Base-by-base conservation (phyloP, 2,888 invertebrate species). In the Heliconius ismenius region DNA sequence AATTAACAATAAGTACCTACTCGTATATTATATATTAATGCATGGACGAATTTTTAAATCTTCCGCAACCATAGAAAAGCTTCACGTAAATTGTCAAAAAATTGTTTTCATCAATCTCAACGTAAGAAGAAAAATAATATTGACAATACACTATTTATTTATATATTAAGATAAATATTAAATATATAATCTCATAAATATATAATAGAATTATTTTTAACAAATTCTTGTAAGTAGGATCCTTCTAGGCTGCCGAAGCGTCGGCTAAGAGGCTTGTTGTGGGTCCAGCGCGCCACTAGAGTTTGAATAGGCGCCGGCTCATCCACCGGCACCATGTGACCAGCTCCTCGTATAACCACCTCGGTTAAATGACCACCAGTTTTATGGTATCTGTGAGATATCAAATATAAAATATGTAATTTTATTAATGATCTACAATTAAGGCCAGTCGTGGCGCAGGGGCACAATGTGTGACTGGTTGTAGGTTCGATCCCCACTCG, bases 241-340 rank as follows among this genome's bases (percentile, higher is more conserved):
- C 79, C 81, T 64, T 78, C 78, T 7, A 78, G 76, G 13, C 73
- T 43, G 15, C 78, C 81, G 89, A 90, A 81, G n/a, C 78, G 76
- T 0, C 36, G 26, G 73, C 84, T 83, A 32, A 90, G 84, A 0
- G 87, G 82, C 4, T 78, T 70, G 43, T 77, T 80, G 79, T 85
- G 88, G 3, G 95, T 95, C 91, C 96, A 96, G 76, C 92, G 91
- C n/a, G 93, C 87, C 65, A 96, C 92, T 80, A 96, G 86, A 76
- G 92, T 91, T 74, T 93, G 92, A 0, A 92, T 89, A 68, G 94
- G 92, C 49, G 89, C 92, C 0, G 96, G 96, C 79, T 94, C 91
- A 87, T 96, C 96, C 28, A 92, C 79, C 0, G 96, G 95, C 3
- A 95, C 95, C 95, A 96, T 95, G 86, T 96, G 96, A 0, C 96